These are phyloP conservation scores for Odontamblyopus lacepedii DNA, from an alignment of 2,797 vertebrate species.

Conservation along the genomic window DNA sequence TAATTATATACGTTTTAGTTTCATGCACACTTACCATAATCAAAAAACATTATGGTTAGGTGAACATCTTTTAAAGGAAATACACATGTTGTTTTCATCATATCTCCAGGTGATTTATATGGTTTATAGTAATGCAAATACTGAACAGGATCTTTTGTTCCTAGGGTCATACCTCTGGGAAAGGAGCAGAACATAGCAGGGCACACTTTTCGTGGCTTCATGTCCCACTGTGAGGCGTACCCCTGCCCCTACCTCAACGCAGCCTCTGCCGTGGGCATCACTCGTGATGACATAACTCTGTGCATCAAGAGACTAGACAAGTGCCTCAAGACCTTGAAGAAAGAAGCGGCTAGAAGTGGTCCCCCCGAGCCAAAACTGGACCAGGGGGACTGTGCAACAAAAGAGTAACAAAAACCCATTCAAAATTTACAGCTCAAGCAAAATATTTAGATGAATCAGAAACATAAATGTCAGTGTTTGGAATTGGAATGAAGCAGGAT, in stretches of 20 bases:
- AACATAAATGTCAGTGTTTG: background rate
- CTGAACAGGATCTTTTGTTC: constrained; percentile 23
- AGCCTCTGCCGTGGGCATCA: constrained; percentile 92
- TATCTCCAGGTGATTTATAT: background rate
- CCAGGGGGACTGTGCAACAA: constrained; percentile 29
- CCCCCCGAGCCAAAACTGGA: background rate
- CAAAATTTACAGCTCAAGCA: background rate
- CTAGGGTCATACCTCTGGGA: constrained; percentile 88
- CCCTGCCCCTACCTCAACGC: constrained; percentile 94
- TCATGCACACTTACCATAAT: background rate
- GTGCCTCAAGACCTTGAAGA: constrained; percentile 85
- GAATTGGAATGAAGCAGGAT: background rate
- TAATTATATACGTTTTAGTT: background rate
- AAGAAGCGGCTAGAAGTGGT: constrained; percentile 59
- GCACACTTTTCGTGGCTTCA: constrained; percentile 91
- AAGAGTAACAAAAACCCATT: constrained; percentile 26
- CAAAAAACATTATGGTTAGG: background rate
- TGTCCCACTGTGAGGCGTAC: constrained; percentile 90
- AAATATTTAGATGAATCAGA: background rate
- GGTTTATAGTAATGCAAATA: background rate
- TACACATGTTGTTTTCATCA: too few species aligned
- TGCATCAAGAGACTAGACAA: constrained; percentile 93
- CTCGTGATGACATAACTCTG: constrained; percentile 85
- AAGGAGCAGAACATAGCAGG: constrained; percentile 86
- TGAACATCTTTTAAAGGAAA: background rate